These are phyloP conservation scores for Atopsyche davidsoni DNA, from an alignment of 1,140 invertebrate species.

Conservation along the genomic window DNA sequence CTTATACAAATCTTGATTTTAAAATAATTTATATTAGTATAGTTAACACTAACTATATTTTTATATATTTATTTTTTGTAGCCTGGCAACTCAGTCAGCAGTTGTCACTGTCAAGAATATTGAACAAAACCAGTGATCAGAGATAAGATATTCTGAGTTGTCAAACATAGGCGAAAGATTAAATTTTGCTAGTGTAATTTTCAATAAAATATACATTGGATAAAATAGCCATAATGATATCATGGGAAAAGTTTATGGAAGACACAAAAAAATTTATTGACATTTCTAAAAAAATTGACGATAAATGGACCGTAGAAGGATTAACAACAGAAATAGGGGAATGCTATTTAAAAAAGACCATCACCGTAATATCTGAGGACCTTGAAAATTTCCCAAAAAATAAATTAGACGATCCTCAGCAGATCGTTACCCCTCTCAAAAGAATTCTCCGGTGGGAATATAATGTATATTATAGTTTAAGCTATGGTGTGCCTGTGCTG, in stretches of 20 bases:
- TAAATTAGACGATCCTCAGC: neutral
- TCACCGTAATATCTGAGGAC: neutral
- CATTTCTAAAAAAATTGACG: constrained; percentile 13
- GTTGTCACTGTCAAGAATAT: too few relatives aligned
- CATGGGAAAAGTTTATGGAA: constrained; percentile 22
- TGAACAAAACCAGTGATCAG: too few relatives aligned
- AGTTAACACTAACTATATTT: too few relatives aligned
- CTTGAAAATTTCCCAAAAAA: neutral
- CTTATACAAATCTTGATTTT: too few relatives aligned
- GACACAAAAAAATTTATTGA: constrained; percentile 10
- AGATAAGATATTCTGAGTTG: too few relatives aligned
- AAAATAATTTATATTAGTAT: too few relatives aligned
- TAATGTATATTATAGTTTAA: constrained; percentile 24
- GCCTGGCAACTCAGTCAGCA: too few relatives aligned
- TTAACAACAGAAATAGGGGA: constrained; percentile 5
- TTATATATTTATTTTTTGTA: too few relatives aligned
- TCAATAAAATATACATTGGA: too few relatives aligned
- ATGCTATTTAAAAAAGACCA: constrained; percentile 18
- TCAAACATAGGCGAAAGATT: too few relatives aligned
- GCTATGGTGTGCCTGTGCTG: constrained; percentile 24
- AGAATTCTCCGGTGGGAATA: constrained; percentile 23
- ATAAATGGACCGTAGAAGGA: constrained; percentile 20
- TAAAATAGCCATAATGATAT: constrained; percentile 14
- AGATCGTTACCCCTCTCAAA: neutral
- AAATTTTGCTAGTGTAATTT: too few relatives aligned